These are phyloP conservation scores for Macropis europaea DNA, from an alignment of 2,888 invertebrate species.

Conservation along the genomic window DNA sequence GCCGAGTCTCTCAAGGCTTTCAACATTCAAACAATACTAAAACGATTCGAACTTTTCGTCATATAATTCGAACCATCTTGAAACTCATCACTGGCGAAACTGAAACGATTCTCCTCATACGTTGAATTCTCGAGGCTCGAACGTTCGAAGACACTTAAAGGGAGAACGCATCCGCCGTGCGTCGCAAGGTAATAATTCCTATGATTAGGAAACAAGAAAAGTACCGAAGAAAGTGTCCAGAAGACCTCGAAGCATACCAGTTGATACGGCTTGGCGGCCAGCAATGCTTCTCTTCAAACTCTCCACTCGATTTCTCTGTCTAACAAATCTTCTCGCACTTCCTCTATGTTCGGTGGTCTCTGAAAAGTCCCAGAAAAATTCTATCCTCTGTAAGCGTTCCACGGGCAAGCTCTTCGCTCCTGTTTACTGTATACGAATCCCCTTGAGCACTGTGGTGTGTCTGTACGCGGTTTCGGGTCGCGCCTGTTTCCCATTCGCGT, in stretches of 20 bases:
- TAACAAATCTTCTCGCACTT: background rate
- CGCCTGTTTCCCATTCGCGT: background rate
- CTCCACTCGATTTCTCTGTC: background rate
- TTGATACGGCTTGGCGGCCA: constrained; percentile 2
- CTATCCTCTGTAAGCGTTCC: background rate
- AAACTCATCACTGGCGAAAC: no score
- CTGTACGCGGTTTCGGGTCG: background rate
- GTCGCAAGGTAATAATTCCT: background rate
- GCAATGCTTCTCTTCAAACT: background rate
- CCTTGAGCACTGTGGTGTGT: background rate
- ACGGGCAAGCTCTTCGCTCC: background rate
- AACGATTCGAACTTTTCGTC: no score
- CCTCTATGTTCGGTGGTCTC: background rate
- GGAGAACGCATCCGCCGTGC: constrained; percentile 11
- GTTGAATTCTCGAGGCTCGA: background rate
- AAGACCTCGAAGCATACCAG: constrained; percentile 75
- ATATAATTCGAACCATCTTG: no score
- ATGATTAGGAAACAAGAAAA: constrained; percentile 23
- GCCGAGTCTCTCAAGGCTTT: no score
- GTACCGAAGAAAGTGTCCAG: constrained; percentile 72
- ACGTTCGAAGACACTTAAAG: background rate
- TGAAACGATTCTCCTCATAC: no score
- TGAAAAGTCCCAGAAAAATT: background rate
- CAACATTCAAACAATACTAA: no score
- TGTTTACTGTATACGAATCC: background rate